These are phyloP conservation scores for Euphydryas editha DNA, from an alignment of 2,888 invertebrate genomes.

Conservation along the genomic window DNA sequence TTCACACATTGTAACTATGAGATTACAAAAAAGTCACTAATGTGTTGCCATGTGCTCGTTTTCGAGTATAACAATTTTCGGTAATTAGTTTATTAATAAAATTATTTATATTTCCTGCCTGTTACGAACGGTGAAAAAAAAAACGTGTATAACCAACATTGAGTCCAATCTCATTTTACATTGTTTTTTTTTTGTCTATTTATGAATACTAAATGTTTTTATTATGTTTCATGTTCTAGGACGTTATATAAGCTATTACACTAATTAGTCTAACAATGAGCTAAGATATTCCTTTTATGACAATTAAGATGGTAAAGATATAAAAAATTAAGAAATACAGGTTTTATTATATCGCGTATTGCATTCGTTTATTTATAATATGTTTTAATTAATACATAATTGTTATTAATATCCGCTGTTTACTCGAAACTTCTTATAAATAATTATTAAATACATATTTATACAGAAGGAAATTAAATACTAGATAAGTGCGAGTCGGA, in stretches of 20 bases:
- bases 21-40: constrained; percentile 11
- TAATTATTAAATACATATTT: not conserved
- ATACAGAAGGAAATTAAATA: too few relatives aligned
- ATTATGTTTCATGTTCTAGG: not conserved
- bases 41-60: constrained; percentile 26
- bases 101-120: constrained; percentile 12
- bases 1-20: constrained; percentile 48
- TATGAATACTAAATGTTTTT: constrained; percentile 1
- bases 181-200: not conserved
- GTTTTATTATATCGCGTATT: too few relatives aligned
- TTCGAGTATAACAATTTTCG: constrained; percentile 19
- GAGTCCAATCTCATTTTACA: not conserved
- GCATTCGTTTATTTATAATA: too few relatives aligned
- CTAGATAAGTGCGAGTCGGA: too few relatives aligned
- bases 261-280: not conserved
- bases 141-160: constrained; percentile 4
- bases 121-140: not conserved
- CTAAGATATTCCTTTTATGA: not conserved
- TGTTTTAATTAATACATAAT: too few relatives aligned
- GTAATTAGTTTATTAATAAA: constrained; percentile 14
- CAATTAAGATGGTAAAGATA: not conserved
- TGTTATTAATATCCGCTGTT: not conserved
- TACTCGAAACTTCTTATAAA: not conserved
- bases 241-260: not conserved
- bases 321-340: not conserved